A percentile compares a stretch with the other conserved stretches of the same genome.
Evolutionary conservation across 2,797 vertebrate species (phyloP).

Genomic region (Lutra lutra): DNA sequence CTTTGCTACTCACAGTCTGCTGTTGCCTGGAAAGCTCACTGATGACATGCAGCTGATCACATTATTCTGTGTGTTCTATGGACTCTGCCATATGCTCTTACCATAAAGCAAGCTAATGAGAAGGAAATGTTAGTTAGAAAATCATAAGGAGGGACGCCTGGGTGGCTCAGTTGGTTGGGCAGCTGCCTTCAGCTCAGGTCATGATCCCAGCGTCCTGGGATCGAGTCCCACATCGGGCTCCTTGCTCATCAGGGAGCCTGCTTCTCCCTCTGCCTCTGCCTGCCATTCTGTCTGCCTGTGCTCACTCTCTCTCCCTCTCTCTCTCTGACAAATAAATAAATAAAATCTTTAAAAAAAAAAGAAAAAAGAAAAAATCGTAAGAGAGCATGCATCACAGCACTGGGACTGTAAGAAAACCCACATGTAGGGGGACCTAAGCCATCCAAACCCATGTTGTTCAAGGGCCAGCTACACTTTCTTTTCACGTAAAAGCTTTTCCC

Average conservation of each 20-base stretch:
- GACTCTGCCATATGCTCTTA: not conserved
- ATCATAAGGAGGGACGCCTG: not conserved
- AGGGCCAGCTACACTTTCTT: not conserved
- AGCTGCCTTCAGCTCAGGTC: too few relatives aligned
- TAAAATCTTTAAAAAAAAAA: too few relatives aligned
- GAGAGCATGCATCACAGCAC: not conserved
- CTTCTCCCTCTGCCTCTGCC: too few relatives aligned
- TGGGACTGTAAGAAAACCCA: not conserved
- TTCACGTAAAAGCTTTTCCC: too few relatives aligned
- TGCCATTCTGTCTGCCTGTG: too few relatives aligned
- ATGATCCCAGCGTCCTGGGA: too few relatives aligned
- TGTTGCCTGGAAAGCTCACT: not conserved
- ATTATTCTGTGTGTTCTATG: not conserved
- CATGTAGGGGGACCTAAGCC: not conserved
- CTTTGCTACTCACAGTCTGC: not conserved
- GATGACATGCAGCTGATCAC: not conserved
- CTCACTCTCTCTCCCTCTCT: too few relatives aligned
- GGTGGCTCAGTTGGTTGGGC: too few relatives aligned
- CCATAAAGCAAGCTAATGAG: not conserved
- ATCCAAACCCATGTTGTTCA: not conserved
- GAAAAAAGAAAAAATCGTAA: too few relatives aligned
- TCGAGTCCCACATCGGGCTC: too few relatives aligned
- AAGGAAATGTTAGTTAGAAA: not conserved
- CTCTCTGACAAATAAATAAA: too few relatives aligned
- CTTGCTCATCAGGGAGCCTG: too few relatives aligned